These are phyloP conservation scores for Chrysolina haemoptera DNA, from an alignment of 2,888 invertebrate species.

Conservation along the genomic window DNA sequence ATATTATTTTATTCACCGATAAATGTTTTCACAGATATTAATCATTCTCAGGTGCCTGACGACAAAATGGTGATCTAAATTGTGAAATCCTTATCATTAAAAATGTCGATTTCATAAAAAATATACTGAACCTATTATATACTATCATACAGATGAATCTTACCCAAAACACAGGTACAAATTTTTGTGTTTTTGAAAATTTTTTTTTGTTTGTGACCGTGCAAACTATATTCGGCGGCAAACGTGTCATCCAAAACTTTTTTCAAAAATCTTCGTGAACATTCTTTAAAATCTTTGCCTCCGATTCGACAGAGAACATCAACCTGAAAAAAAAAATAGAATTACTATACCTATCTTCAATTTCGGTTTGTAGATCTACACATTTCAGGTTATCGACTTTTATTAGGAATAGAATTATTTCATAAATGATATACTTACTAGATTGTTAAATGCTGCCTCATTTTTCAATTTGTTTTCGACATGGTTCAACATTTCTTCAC, in stretches of 20 bases:
- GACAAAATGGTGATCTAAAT: background rate
- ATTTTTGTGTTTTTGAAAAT: too few species aligned
- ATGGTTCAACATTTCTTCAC: slow-evolving; percentile 10
- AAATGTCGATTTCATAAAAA: slow-evolving; percentile 8
- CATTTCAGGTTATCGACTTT: background rate
- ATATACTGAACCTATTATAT: background rate
- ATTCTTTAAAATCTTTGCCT: slow-evolving; percentile 18
- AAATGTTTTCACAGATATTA: slow-evolving; percentile 1
- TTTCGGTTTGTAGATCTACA: too few species aligned
- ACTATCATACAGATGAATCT: slow-evolving; percentile 1
- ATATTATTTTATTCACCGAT: slow-evolving; percentile 7
- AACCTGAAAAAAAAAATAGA: slow-evolving; percentile 16
- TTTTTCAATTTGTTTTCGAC: slow-evolving; percentile 8
- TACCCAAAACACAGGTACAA: slow-evolving; percentile 19
- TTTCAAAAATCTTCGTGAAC: slow-evolving; percentile 4
- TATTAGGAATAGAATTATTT: background rate
- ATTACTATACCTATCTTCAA: too few species aligned
- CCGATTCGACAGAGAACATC: slow-evolving; percentile 13
- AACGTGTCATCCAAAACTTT: slow-evolving; percentile 17
- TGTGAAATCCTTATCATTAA: too few species aligned
- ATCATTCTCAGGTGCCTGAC: background rate
- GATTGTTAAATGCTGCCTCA: slow-evolving; percentile 3
- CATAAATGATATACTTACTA: slow-evolving; percentile 13
- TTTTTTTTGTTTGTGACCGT: slow-evolving; percentile 10
- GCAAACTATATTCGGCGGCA: slow-evolving; percentile 12